Evolutionary conservation across 2,797 vertebrate genomes (phyloP).

Genomic region (Acipenser oxyrinchus): DNA sequence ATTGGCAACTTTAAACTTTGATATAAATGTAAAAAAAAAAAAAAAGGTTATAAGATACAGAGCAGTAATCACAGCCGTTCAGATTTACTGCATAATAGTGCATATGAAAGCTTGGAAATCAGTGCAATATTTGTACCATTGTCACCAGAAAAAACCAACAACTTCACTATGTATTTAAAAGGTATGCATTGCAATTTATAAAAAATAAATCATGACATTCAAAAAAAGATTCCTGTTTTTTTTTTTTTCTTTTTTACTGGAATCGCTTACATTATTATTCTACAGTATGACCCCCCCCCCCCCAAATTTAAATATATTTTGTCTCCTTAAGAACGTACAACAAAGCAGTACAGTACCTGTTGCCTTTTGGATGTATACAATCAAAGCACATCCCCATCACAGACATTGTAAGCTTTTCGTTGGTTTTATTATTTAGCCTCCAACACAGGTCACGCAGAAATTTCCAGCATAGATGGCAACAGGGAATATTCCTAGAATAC

Average conservation of each 20-base stretch:
- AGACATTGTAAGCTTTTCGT: slow-evolving; percentile 52
- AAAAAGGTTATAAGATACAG: too few species aligned
- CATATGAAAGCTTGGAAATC: too few species aligned
- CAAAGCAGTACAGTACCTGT: slow-evolving; percentile 56
- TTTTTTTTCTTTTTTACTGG: slow-evolving; percentile 38
- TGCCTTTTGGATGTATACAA: slow-evolving; percentile 53
- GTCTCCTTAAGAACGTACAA: background rate
- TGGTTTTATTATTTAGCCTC: slow-evolving; percentile 16
- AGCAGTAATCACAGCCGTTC: too few species aligned
- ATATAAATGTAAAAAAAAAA: too few species aligned
- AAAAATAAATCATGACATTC: background rate
- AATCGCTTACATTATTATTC: too few species aligned
- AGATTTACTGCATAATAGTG: too few species aligned
- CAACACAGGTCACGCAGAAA: background rate
- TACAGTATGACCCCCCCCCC: too few species aligned
- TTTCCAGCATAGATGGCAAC: background rate
- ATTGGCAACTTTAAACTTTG: too few species aligned
- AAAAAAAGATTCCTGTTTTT: background rate
- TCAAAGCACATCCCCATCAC: slow-evolving; percentile 58
- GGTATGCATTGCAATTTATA: too few species aligned
- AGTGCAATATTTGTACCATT: too few species aligned
- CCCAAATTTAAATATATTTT: slow-evolving; percentile 8
- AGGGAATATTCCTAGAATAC: background rate
- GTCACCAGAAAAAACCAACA: background rate
- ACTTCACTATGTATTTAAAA: background rate